Base-by-base conservation (phyloP, 2,888 invertebrate species). In the Deroplatys truncata region DNA sequence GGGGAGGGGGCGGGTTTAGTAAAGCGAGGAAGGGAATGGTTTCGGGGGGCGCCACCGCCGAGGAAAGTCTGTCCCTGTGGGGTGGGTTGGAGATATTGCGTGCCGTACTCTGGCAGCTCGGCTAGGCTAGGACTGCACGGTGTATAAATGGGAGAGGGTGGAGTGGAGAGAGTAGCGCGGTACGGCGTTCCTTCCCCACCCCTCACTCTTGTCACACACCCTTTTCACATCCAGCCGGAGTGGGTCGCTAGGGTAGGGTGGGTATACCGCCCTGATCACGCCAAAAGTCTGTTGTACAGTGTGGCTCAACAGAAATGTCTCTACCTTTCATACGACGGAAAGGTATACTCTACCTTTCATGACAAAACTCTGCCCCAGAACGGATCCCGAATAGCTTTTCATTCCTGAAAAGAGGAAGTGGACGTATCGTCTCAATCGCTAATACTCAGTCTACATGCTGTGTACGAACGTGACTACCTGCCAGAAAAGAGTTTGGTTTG, bases 81-180 rank as follows among this genome's bases (percentile, higher is more conserved):
- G 85, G 82, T 49, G 86, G 82, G 90, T 56, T 82, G 84, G 89
- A 88, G 86, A 89, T 83, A 83, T 85, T 89, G 85, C 92, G 92
- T 92, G 92, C 92, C 92, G 91, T 91, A 92, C 92, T 91, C 87
- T n/a, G 35, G 82, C 87, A 82, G 28, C 16, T 31, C 13, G 87
- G 31, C 49, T n/a, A 72, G 29, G 87, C 31, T 29, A 84, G 35
- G 29, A 84, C 82, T 82, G 87, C 43, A 87, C 35, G 87, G 87
- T 87, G 82, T 87, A 87, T 91, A 91, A 89, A 90, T 87, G 90
- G 83, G 56, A 88, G 85, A 90, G 90, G 90, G 89, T 90, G 43
- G 49, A 28, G 35, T 35, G 49, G 83, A 85, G 84, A 43, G 88
- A 84, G 35, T 35, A 56, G 72, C 72, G 56, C 72, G 84, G 43